Percentiles rank a stretch among this genome's conserved stretches.
Evolutionary conservation across 2,113 vertebrate species (phyloP).

Genomic region (Centropus unirufus): DNA sequence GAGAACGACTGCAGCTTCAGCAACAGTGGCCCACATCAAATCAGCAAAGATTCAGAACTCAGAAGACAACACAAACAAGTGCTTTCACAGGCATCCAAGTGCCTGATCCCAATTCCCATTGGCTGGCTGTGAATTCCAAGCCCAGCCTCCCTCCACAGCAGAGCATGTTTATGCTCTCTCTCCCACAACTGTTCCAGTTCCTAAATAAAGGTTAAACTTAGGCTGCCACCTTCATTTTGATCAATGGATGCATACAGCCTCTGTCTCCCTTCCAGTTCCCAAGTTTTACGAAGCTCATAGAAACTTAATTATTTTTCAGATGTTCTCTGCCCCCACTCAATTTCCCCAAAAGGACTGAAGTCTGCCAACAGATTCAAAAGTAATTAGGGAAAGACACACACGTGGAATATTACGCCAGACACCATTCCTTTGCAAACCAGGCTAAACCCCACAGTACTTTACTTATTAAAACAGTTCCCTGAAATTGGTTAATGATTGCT

Average conservation of each 20-base stretch:
- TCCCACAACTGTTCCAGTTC: not conserved
- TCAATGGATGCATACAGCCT: not conserved
- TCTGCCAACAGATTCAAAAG: conserved; percentile 7
- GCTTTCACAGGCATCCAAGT: not conserved
- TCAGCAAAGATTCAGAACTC: not conserved
- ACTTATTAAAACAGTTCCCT: conserved; percentile 26
- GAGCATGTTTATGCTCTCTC: fast-evolving
- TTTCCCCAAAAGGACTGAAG: not conserved
- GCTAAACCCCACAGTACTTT: not conserved
- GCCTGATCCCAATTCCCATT: fast-evolving
- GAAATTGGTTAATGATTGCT: not conserved
- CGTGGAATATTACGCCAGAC: not conserved
- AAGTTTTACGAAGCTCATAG: not conserved
- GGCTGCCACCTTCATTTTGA: not conserved
- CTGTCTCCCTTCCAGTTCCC: not conserved
- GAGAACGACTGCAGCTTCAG: not conserved
- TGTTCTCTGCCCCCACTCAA: not conserved
- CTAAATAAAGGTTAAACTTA: not conserved
- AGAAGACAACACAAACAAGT: not conserved
- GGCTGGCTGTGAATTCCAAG: not conserved
- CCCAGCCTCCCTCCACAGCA: not conserved
- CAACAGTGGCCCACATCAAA: fast-evolving
- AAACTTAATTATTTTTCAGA: conserved; percentile 2
- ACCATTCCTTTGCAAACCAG: not conserved
- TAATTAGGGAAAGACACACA: not conserved